These are phyloP conservation scores for Empidonax traillii DNA, from an alignment of 2,113 vertebrate genomes.

Conservation along the genomic window DNA sequence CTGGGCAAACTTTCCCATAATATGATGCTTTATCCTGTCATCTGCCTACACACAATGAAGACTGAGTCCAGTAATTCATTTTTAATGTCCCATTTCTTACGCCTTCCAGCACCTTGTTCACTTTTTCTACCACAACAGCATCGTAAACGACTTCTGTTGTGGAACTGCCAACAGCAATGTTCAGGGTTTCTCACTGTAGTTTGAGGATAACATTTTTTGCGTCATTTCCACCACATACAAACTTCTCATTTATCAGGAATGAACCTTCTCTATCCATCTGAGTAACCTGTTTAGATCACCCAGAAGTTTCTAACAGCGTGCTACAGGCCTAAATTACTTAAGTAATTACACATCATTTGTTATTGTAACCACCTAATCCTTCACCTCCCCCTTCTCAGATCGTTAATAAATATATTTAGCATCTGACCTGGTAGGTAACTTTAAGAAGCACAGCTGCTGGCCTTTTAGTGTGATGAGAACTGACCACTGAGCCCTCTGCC, in stretches of 20 bases:
- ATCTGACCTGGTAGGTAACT: not conserved
- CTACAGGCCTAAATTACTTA: slow-evolving; percentile 10
- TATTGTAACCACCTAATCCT: slow-evolving; percentile 15
- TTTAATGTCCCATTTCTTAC: slow-evolving; percentile 49
- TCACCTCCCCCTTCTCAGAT: not conserved
- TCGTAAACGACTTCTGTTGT: not conserved
- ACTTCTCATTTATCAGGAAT: not conserved
- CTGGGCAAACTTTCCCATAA: not conserved
- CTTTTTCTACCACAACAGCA: slow-evolving; percentile 18
- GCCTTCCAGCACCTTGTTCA: slow-evolving; percentile 35
- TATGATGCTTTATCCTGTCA: not conserved
- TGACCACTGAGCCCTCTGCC: slow-evolving; percentile 20
- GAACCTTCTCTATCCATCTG: not conserved
- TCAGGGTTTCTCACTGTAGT: not conserved
- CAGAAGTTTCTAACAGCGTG: not conserved
- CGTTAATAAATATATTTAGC: slow-evolving; percentile 46
- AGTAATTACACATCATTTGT: slow-evolving; percentile 25
- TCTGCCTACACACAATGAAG: not conserved
- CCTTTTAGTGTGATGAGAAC: slow-evolving; percentile 51
- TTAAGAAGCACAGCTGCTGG: slow-evolving; percentile 13
- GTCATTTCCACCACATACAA: not conserved
- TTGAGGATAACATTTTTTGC: not conserved
- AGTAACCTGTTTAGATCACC: not conserved
- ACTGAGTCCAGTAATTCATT: slow-evolving; percentile 26
- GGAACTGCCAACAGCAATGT: slow-evolving; percentile 16